Evolutionary conservation across 2,113 vertebrate genomes (phyloP), one percentile per base, ranked within the genome.

Genomic region (Chaenocephalus aceratus): DNA sequence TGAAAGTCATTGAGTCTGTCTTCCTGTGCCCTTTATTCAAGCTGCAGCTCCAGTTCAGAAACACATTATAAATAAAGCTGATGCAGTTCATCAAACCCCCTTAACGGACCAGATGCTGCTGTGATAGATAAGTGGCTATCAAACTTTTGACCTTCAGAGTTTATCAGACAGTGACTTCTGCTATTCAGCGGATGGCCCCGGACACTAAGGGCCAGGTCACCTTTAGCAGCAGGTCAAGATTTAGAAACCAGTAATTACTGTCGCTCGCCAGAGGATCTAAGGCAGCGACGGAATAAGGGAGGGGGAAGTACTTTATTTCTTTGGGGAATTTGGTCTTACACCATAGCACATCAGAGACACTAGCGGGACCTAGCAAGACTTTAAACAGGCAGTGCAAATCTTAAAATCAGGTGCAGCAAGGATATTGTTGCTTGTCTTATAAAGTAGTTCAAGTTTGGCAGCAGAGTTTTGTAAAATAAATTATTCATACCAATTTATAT

Each of bases 1-100:
- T 51, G 41, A 56, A 80, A 68, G 63, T 5, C 36, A 59, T 6
- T 77, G 45, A 75, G 57, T 49, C 34, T 30, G n/a, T 61, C 6
- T n/a, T 26, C 45, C 61, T 48, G 6, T 72, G 41, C 15, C 21
- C 10, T 36, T 63, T 26, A 48, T 77, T 76, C 9, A 68, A 73
- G 72, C n/a, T 56, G 12, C 49, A 62, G 48, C 52, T 21, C 26
- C 16, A 58, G 60, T 65, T 56, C 34, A 63, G 21, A 4, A 36
- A 59, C 11, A 34, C 15, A 15, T 23, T 48, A 52, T 4, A 45
- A 48, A 57, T 30, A 44, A 11, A 53, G 34, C 34, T 45, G 26
- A 45, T 44, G 18, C 11, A 34, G 41, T 6, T 51, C 46, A 53
- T 18, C 23, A 48, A 26, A 73, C 23, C 18, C 7, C 56, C 58